Base-by-base conservation (phyloP, 2,797 vertebrate genomes). In the Rachycentron canadum region DNA sequence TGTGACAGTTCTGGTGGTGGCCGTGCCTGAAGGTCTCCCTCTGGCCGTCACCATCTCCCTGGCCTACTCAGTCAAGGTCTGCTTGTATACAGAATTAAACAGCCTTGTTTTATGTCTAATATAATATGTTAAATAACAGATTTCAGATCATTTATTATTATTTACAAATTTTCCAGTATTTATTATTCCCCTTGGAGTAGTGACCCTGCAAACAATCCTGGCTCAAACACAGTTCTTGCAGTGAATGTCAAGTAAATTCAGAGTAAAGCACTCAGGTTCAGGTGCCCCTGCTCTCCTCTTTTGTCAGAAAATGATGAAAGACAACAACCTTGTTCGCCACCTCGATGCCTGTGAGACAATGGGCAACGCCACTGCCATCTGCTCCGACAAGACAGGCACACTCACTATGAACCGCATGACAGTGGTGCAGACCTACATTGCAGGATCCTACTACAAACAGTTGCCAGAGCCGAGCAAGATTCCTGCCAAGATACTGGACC, bases 231-330 rank as follows among this genome's bases (percentile, higher is more conserved):
- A 13, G 28, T 28, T 59, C 2, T 10, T 41, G 14, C 8, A 13
- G 4, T 68, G 25, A 52, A 32, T 62, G 12, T 36, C 21, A 1
- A 28, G 19, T 40, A 13, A 30, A 16, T 64, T 70, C 6, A 30
- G 6, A 60, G 1, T 3, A 23, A 40, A 71, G 0, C 0, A 4
- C 63, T 64, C 45, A 53, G 41, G 34, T 36, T 63, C 16, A 7
- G 5, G 5, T 62, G 40, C 34, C 3, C 0, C 9, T 81, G 50
- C 32, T 66, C 10, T 73, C 58, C 9, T 66, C 17, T 34, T 58
- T 43, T 82, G 23, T 64, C 90, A 99, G 98, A 99, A 99, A 99
- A 99, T 99, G 98, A 99, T 99, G 98, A 99, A 96, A 74, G 98
- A 99, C 82, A 99, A 99, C 91, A 99, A 99, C 83, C 92, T 99